Evolutionary conservation across 2,797 vertebrate genomes (phyloP).

Genomic region (Paguma larvata): DNA sequence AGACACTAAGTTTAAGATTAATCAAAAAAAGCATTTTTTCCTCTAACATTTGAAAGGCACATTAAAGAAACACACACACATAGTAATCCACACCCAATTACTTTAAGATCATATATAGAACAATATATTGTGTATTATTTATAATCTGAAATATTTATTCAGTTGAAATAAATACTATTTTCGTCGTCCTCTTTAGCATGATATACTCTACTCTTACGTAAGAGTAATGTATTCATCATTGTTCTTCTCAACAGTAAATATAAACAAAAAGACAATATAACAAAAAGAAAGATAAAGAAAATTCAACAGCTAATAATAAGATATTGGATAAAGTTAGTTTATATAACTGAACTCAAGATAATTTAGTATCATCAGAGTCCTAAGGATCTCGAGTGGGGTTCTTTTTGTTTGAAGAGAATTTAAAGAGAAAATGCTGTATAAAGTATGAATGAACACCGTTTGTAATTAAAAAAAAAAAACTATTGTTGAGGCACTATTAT

Average conservation of each 20-base stretch:
- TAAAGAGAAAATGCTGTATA: not conserved
- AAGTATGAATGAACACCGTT: constrained; percentile 1
- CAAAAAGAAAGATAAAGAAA: constrained; percentile 16
- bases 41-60: not conserved
- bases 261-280: constrained; percentile 26
- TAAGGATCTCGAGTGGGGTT: constrained; percentile 2
- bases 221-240: constrained; percentile 20
- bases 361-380: constrained; percentile 19
- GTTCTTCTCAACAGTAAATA: constrained; percentile 56
- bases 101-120: not conserved
- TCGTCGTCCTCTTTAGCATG: constrained; percentile 24
- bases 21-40: not conserved
- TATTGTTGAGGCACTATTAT: not conserved
- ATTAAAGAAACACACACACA: not conserved
- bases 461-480: not conserved
- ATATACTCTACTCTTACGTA: not conserved
- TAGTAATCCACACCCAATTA: not conserved
- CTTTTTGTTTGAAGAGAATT: constrained; percentile 38
- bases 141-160: constrained; percentile 30
- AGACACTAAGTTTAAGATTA: constrained; percentile 33
- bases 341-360: constrained; percentile 7
- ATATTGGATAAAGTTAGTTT: not conserved
- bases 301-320: not conserved
- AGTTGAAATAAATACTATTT: constrained; percentile 26
- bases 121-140: constrained; percentile 21